Conservation (phyloP, 1,140 invertebrate genomes). For the Polyergus mexicanus region DNA sequence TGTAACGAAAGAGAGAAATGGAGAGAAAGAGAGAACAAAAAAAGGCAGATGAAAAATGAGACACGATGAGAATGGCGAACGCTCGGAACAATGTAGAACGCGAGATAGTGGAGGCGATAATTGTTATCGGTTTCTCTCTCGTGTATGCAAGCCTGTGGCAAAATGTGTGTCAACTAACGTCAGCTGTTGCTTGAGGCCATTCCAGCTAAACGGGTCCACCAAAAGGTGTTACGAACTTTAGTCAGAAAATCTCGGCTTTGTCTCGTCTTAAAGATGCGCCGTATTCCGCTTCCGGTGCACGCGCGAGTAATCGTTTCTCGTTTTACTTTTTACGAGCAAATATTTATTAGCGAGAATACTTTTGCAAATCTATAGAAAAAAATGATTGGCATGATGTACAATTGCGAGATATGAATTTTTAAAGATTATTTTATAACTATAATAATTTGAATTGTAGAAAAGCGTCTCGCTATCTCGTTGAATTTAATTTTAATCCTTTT, state of each 20-base stretch:
- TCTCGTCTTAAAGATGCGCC: constrained; percentile 44
- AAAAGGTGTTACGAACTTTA: constrained; percentile 69
- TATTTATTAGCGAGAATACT: neutral
- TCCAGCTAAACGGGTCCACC: constrained; percentile 82
- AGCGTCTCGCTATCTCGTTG: neutral
- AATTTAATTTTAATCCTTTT: neutral
- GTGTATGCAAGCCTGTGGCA: constrained; percentile 69
- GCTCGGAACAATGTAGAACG: constrained; percentile 57
- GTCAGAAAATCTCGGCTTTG: constrained; percentile 69
- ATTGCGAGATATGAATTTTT: neutral
- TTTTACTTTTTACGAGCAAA: neutral
- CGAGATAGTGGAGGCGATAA: constrained; percentile 69
- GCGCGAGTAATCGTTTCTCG: constrained; percentile 23
- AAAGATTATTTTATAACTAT: neutral
- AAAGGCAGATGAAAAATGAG: constrained; percentile 19
- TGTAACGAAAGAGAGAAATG: constrained; percentile 9
- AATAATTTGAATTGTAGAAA: neutral
- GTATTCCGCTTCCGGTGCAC: constrained; percentile 55
- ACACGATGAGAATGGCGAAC: constrained; percentile 50
- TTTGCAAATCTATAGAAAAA: neutral
- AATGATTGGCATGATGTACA: neutral
- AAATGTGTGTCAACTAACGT: constrained; percentile 83
- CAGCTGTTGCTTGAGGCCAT: constrained; percentile 86
- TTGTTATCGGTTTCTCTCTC: constrained; percentile 72
- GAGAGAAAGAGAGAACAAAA: neutral